Percentiles rank a stretch among this genome's conserved stretches.
phyloP scores from a whole-genome alignment of 2,113 vertebrate genomes.

The Zosterops pallidus region DNA sequence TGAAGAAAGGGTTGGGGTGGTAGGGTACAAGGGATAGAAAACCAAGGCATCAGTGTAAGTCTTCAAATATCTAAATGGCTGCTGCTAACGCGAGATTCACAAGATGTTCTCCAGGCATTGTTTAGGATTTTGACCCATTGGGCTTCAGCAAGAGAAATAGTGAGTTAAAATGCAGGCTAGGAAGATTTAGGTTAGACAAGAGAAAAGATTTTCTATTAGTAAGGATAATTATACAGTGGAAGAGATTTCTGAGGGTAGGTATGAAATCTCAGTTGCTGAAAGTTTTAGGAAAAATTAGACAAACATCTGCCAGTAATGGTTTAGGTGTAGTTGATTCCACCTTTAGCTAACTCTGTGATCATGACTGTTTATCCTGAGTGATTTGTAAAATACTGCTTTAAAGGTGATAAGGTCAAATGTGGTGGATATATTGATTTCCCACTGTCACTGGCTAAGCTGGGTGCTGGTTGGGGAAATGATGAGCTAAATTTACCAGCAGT shows the following conservation, averaged over 20 bases:
- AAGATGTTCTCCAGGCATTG: background rate
- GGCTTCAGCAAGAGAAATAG: background rate
- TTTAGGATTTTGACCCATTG: background rate
- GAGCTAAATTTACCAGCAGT: slow-evolving; percentile 59
- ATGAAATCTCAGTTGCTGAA: background rate
- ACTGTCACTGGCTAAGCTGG: background rate
- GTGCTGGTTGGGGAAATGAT: slow-evolving; percentile 11
- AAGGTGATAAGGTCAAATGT: slow-evolving; percentile 57
- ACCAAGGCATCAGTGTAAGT: background rate
- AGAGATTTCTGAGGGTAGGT: background rate
- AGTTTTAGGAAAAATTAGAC: slow-evolving; percentile 23
- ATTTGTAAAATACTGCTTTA: slow-evolving; percentile 55
- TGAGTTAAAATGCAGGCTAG: background rate
- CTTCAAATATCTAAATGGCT: background rate
- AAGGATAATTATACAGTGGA: background rate
- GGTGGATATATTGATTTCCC: slow-evolving; percentile 59
- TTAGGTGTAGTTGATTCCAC: background rate
- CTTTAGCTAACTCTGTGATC: slow-evolving; percentile 33
- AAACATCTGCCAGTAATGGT: slow-evolving; percentile 5
- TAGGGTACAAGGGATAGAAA: background rate
- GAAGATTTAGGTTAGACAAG: background rate
- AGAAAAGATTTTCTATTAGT: background rate
- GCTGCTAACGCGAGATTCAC: background rate
- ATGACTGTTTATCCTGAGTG: slow-evolving; percentile 38
- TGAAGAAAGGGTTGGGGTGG: background rate